Conservation (phyloP, 2,113 vertebrate genomes). For the Capra hircus region DNA sequence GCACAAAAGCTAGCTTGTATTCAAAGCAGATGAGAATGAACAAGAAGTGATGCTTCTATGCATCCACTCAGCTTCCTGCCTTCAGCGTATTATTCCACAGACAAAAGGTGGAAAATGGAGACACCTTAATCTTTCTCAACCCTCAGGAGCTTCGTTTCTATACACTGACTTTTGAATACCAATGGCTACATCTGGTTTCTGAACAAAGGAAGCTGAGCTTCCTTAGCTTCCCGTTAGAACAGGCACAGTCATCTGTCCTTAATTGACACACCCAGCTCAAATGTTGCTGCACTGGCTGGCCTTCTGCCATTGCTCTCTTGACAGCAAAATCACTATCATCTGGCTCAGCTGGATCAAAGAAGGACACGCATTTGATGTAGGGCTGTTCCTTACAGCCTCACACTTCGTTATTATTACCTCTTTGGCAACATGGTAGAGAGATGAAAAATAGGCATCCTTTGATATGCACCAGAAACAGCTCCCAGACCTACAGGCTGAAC, state of each 20-base stretch:
- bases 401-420: slow-evolving; percentile 46
- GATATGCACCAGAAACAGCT: slow-evolving; percentile 4
- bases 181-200: slow-evolving; percentile 27
- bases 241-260: slow-evolving; percentile 21
- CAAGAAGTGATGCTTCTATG: not conserved
- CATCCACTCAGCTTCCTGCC: not conserved
- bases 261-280: slow-evolving; percentile 13
- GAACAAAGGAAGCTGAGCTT: slow-evolving; percentile 5
- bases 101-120: not conserved
- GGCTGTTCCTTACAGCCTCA: slow-evolving; percentile 4
- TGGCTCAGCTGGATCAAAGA: slow-evolving; percentile 47
- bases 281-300: not conserved
- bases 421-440: not conserved
- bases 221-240: not conserved
- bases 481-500: not conserved
- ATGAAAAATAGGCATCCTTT: slow-evolving; percentile 38
- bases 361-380: not conserved
- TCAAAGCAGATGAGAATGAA: not conserved
- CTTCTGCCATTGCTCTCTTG: slow-evolving; percentile 15
- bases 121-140: not conserved
- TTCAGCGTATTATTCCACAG: not conserved
- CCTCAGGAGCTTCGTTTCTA: not conserved
- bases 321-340: slow-evolving; percentile 50
- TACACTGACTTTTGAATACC: not conserved
- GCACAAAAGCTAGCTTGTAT: not conserved